phyloP scores from a whole-genome alignment of 2,888 invertebrate species.

The Callinectes sapidus region DNA sequence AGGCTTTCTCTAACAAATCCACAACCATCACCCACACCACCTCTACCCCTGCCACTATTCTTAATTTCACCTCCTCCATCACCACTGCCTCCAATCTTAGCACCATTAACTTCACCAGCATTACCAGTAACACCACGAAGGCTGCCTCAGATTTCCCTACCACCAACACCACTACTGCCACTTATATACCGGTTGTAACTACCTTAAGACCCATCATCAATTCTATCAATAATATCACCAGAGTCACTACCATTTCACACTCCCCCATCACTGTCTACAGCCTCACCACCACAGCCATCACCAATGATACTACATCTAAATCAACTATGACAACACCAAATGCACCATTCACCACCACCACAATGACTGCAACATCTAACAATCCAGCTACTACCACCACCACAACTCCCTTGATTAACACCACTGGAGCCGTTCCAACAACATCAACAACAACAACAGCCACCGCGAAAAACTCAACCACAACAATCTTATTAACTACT shows the following conservation, averaged over 20 bases:
- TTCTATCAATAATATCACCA: not conserved
- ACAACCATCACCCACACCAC: not conserved
- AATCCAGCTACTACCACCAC: not conserved
- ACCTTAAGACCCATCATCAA: not conserved
- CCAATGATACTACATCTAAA: not conserved
- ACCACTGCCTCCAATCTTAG: not conserved
- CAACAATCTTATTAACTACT: not conserved
- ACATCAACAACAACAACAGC: not conserved
- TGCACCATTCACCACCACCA: not conserved
- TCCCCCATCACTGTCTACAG: not conserved
- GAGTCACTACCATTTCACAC: not conserved
- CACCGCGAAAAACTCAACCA: not conserved
- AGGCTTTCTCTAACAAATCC: not conserved
- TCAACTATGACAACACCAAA: slow-evolving; percentile 9
- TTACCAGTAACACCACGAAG: not conserved
- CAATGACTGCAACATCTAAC: not conserved
- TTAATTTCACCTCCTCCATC: not conserved
- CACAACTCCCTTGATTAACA: not conserved
- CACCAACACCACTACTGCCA: not conserved
- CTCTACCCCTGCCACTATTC: not conserved
- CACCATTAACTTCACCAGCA: not conserved
- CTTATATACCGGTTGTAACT: not conserved
- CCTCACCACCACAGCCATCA: not conserved
- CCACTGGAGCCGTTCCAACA: not conserved
- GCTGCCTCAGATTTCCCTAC: not conserved